These are phyloP conservation scores for Delichon dasypus DNA, from an alignment of 2,797 vertebrate genomes.

Conservation along the genomic window DNA sequence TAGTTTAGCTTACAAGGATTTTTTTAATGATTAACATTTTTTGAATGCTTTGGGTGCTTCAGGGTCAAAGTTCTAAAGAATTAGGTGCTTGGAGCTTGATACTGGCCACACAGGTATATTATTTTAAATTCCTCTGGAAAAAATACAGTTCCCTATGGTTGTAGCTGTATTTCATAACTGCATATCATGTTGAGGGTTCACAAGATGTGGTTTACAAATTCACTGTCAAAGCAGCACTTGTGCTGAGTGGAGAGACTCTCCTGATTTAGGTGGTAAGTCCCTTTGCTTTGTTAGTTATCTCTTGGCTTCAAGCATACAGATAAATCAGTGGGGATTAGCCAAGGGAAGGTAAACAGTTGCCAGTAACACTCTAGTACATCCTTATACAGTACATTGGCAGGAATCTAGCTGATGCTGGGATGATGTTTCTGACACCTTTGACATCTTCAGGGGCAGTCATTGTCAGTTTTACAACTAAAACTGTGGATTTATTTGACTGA, in stretches of 20 bases:
- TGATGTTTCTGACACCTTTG: not conserved
- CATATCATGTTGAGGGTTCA: not conserved
- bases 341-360: not conserved
- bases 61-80: not conserved
- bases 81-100: not conserved
- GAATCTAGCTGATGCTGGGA: not conserved
- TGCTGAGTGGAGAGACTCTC: not conserved
- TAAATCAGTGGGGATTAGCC: not conserved
- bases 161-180: not conserved
- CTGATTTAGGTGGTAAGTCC: not conserved
- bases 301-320: not conserved
- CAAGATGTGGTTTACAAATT: not conserved
- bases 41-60: not conserved
- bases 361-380: not conserved
- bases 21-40: not conserved
- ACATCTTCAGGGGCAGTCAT: not conserved
- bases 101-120: not conserved
- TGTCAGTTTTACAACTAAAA: not conserved
- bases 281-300: not conserved
- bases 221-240: not conserved
- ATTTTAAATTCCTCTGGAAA: not conserved
- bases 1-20: not conserved
- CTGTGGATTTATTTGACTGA: not conserved
- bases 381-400: not conserved
- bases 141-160: not conserved